Evolutionary conservation across 2,797 vertebrate species (phyloP).

Genomic region (Vespertilio murinus): DNA sequence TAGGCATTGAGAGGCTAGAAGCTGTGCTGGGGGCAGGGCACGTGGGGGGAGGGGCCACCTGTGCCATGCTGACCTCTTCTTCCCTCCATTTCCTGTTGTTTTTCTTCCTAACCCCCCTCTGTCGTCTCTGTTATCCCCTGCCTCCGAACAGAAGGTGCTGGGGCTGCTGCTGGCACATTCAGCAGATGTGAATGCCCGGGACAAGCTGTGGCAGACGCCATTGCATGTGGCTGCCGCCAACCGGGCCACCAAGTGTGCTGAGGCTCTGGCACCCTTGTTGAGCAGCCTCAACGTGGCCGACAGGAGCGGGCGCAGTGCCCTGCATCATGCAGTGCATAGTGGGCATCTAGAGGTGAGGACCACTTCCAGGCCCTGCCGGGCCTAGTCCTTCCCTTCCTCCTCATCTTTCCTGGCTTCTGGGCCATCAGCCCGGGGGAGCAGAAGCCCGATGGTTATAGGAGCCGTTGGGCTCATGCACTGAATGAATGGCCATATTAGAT

Average conservation of each 20-base stretch:
- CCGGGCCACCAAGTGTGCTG: slow-evolving; percentile 93
- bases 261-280: slow-evolving; percentile 91
- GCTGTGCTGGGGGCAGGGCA: background rate
- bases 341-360: slow-evolving; percentile 93
- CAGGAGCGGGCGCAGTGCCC: slow-evolving; percentile 93
- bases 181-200: slow-evolving; percentile 94
- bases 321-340: slow-evolving; percentile 96
- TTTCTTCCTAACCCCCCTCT: background rate
- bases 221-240: slow-evolving; percentile 96
- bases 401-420: fast-evolving
- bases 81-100: background rate
- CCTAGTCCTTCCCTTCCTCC: background rate
- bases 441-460: background rate
- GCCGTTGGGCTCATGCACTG: background rate
- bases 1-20: background rate
- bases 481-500: background rate
- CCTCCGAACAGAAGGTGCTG: slow-evolving; percentile 90
- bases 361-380: background rate
- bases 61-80: background rate
- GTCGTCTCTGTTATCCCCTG: background rate
- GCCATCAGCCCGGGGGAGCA: background rate
- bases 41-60: background rate
- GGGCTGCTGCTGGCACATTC: slow-evolving; percentile 94
- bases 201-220: slow-evolving; percentile 97
- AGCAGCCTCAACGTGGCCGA: slow-evolving; percentile 95